phyloP scores from a whole-genome alignment of 2,797 vertebrate genomes.

The Rhabdomys pumilio region DNA sequence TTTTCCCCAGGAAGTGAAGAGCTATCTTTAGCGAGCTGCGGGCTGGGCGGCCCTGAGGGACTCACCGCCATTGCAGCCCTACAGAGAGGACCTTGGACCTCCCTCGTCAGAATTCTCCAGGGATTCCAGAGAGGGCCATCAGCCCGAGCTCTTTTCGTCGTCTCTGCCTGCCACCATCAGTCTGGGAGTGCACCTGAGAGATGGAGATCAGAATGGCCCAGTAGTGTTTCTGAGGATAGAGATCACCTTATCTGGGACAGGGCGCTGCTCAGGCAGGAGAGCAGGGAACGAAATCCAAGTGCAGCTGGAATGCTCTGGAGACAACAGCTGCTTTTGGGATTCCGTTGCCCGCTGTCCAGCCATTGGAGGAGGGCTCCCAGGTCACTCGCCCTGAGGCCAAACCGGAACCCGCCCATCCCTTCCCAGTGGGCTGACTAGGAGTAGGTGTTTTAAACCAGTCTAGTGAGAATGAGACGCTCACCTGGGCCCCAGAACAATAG shows the following conservation, averaged over 20 bases:
- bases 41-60: slow-evolving; percentile 66
- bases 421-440: slow-evolving; percentile 34
- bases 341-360: slow-evolving; percentile 97
- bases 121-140: background rate
- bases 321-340: slow-evolving; percentile 99
- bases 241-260: slow-evolving; percentile 38
- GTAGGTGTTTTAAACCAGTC: slow-evolving; percentile 72
- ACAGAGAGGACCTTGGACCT: slow-evolving; percentile 15
- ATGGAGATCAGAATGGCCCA: slow-evolving; percentile 32
- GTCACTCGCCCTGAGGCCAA: slow-evolving; percentile 18
- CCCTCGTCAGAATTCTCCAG: background rate
- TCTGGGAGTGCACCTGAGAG: slow-evolving; percentile 34
- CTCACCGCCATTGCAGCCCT: slow-evolving; percentile 51
- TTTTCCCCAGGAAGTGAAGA: slow-evolving; percentile 86
- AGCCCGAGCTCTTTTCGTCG: background rate
- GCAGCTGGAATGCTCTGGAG: slow-evolving; percentile 93
- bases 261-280: slow-evolving; percentile 87
- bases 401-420: background rate
- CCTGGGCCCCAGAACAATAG: slow-evolving; percentile 75
- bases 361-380: slow-evolving; percentile 48
- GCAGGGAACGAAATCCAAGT: slow-evolving; percentile 97
- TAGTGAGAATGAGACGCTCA: slow-evolving; percentile 75
- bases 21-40: slow-evolving; percentile 83
- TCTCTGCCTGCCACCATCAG: background rate
- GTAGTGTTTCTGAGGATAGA: background rate